Evolutionary conservation across 2,797 vertebrate species (phyloP).

Genomic region (Balearica regulorum): DNA sequence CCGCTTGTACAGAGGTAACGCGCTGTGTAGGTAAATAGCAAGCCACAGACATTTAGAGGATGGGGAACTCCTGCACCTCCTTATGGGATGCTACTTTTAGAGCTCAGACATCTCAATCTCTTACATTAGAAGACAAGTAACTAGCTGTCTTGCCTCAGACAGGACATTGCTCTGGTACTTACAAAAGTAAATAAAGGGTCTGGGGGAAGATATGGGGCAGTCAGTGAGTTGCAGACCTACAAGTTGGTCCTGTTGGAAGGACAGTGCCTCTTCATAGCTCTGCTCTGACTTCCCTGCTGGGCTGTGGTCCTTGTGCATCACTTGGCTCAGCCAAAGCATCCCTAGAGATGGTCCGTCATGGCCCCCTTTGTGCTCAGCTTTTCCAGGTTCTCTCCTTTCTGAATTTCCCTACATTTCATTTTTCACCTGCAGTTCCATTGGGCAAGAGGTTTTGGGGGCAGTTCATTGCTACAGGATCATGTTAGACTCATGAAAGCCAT

Average conservation of each 20-base stretch:
- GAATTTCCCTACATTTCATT: not conserved
- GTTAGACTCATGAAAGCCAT: not conserved
- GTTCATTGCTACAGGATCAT: not conserved
- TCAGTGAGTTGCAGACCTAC: not conserved
- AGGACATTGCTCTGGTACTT: not conserved
- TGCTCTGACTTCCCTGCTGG: not conserved
- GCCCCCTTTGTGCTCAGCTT: not conserved
- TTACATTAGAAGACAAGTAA: not conserved
- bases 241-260: not conserved
- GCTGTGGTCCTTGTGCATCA: not conserved
- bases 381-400: not conserved
- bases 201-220: not conserved
- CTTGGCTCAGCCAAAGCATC: not conserved
- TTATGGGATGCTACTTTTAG: not conserved
- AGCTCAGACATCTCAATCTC: not conserved
- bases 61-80: not conserved
- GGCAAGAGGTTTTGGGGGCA: accelerated
- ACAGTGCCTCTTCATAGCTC: not conserved
- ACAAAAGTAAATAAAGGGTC: not conserved
- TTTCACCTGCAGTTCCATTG: not conserved
- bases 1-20: accelerated
- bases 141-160: not conserved
- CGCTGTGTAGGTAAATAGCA: not conserved
- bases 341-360: not conserved
- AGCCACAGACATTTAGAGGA: not conserved